These are phyloP conservation scores for Sebastiscus albofasciatus DNA, from an alignment of 2,797 vertebrate species.

Conservation along the genomic window DNA sequence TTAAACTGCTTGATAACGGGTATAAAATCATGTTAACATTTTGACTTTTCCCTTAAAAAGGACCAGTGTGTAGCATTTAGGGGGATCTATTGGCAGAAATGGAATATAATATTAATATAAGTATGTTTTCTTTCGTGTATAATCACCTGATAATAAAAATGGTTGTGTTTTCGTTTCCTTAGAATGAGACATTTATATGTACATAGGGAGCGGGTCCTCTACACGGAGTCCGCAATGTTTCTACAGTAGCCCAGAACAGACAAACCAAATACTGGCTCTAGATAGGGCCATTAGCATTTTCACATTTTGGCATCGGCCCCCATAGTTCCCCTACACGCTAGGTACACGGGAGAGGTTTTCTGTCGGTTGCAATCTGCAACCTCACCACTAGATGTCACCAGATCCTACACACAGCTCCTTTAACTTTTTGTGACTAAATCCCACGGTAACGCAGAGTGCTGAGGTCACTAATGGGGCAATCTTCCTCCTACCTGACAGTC, in stretches of 20 bases:
- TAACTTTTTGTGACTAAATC: not conserved
- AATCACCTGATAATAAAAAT: not conserved
- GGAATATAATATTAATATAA: not conserved
- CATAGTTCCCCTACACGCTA: too few species aligned
- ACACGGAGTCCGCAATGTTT: too few species aligned
- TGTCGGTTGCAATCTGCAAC: too few species aligned
- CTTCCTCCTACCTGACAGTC: constrained; percentile 84
- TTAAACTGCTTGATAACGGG: too few species aligned
- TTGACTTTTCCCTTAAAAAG: not conserved
- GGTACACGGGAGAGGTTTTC: too few species aligned
- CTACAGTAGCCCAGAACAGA: too few species aligned
- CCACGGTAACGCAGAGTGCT: not conserved
- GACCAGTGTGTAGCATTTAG: too few species aligned
- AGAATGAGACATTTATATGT: not conserved
- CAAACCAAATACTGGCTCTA: too few species aligned
- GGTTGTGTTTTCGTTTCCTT: not conserved
- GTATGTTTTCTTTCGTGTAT: not conserved
- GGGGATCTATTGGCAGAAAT: too few species aligned
- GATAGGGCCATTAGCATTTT: too few species aligned
- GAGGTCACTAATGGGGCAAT: not conserved
- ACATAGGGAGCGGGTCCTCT: not conserved
- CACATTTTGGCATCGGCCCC: too few species aligned
- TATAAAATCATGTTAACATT: not conserved
- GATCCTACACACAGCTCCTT: not conserved
- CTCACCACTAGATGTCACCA: not conserved